Evolutionary conservation across 37 sponge, comb jelly and placozoan genomes (phyloP), one percentile per base, ranked within the genome.

Genomic region (Crambe crambe): DNA sequence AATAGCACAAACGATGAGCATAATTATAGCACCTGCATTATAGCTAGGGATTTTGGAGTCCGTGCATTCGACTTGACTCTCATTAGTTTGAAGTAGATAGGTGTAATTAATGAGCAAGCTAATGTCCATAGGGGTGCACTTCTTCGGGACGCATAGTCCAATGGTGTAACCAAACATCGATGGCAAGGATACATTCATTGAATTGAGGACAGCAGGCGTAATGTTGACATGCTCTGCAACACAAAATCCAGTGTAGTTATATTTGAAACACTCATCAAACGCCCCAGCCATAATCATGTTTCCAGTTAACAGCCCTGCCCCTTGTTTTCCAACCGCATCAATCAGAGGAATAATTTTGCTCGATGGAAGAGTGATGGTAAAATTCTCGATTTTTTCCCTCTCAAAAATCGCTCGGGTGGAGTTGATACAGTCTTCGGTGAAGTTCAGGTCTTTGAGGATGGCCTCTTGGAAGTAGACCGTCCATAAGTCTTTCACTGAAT

Each of bases 211-310:
- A 17, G 15, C 42, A 6, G 41, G 42, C 3, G 23, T 22, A 22
- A 23, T 4, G 21, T 4, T 25, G 41, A 42, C 42, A 40, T 21
- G 6, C 2, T 22, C 23, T 4, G 42, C 74, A 56, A 47, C 27
- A 43, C 91, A 90, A 39, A 85, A 93, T 3, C 64, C 35, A 38
- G 86, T 79, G 20, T 72, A 61, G 10, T 42, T 38, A 59, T 22
- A 31, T 29, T 17, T n/a, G 22, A 77, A 43, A 51, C 92, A 92
- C 57, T 92, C 92, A 73, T 92, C 89, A 41, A 80, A 92, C 35
- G 68, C 58, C 4, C 92, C 92, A 34, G 60, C 38, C 43, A 57
- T 40, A 15, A 37, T 68, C 6, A 57, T 34, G 72, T 92, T 83
- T 0, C 92, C 92, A 23, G 62, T 29, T 10, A 92, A 51, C 20